A percentile compares a stretch with the other conserved stretches of the same genome.
These are phyloP conservation scores for Laticauda colubrina DNA, from an alignment of 2,113 vertebrate species.

Conservation along the genomic window DNA sequence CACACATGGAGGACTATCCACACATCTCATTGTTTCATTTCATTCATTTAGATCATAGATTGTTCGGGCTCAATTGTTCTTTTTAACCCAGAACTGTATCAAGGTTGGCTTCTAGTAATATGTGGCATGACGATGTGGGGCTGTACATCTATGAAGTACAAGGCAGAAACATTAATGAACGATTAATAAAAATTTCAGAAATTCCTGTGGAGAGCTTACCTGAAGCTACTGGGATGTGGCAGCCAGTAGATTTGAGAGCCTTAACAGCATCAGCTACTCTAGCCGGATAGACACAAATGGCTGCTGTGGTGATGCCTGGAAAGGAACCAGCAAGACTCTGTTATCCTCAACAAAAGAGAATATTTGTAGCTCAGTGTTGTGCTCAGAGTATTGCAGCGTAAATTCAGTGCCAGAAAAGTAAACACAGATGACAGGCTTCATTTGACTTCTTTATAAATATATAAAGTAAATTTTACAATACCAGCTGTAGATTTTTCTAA, in stretches of 20 bases:
- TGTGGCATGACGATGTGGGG: background rate
- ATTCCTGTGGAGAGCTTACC: conserved; percentile 65
- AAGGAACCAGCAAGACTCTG: background rate
- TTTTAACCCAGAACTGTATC: background rate
- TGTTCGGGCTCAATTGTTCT: background rate
- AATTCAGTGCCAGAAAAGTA: too few species aligned
- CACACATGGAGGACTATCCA: too few species aligned
- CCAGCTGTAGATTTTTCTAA: too few species aligned
- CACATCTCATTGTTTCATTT: background rate
- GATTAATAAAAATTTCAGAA: background rate
- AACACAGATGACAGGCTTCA: too few species aligned
- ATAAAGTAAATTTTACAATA: too few species aligned
- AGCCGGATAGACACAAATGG: conserved; percentile 90
- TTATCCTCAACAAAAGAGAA: background rate
- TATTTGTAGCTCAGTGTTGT: background rate
- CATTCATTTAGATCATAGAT: background rate
- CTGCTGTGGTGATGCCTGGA: conserved; percentile 82
- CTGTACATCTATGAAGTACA: background rate
- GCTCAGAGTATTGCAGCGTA: too few species aligned
- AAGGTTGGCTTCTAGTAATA: background rate
- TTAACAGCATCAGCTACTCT: conserved; percentile 83
- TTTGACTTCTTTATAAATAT: too few species aligned
- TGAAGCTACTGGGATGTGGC: conserved; percentile 87
- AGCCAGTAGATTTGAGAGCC: conserved; percentile 77
- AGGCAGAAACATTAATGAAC: background rate